Evolutionary conservation across 2,888 invertebrate genomes (phyloP).

Genomic region (Aquatica leii): DNA sequence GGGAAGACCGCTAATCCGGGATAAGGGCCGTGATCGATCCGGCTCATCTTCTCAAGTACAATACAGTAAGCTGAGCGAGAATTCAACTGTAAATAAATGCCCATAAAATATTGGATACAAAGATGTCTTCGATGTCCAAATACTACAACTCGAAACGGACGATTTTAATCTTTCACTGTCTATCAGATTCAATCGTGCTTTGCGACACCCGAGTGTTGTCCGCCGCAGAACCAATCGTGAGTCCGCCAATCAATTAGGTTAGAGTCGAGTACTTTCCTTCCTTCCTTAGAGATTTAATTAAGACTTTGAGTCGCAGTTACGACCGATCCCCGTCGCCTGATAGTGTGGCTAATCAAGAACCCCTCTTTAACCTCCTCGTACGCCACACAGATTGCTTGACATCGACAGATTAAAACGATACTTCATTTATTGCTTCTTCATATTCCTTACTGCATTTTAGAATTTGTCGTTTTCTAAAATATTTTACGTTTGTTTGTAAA

Average conservation of each 20-base stretch:
- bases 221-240: constrained; percentile 50
- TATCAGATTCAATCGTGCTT: constrained; percentile 32
- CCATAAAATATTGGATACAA: constrained; percentile 52
- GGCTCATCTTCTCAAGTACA: constrained; percentile 28
- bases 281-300: constrained; percentile 56
- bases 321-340: constrained; percentile 51
- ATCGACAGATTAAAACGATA: constrained; percentile 47
- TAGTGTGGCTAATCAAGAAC: constrained; percentile 53
- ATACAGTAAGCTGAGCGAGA: constrained; percentile 25
- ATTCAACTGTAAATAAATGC: constrained; percentile 51
- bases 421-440: constrained; percentile 35
- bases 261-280: constrained; percentile 51
- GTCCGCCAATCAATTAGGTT: constrained; percentile 56
- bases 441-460: too few relatives aligned
- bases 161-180: constrained; percentile 54
- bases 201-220: constrained; percentile 45
- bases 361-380: constrained; percentile 32
- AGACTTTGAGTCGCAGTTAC: constrained; percentile 52
- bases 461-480: too few relatives aligned
- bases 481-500: too few relatives aligned
- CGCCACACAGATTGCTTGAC: constrained; percentile 39
- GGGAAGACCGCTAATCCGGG: constrained; percentile 38
- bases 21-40: constrained; percentile 36
- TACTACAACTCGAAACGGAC: constrained; percentile 48
- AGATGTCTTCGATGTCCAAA: constrained; percentile 49